Evolutionary conservation across 2,797 vertebrate species (phyloP), one percentile per base, ranked within the genome.

Genomic region (Parauchenoglanis ngamensis): DNA sequence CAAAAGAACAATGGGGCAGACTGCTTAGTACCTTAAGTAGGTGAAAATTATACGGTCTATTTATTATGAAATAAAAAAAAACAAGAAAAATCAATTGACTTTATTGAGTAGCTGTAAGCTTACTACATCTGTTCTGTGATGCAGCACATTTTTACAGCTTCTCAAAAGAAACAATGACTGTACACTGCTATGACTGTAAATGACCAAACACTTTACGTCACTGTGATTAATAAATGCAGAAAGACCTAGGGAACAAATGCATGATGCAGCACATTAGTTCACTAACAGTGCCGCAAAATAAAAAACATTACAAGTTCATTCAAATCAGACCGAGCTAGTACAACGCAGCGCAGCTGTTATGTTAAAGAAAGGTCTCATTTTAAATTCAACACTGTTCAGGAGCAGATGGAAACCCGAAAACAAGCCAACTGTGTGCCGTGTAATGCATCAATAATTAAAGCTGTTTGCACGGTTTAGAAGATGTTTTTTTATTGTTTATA

Each of bases 41-140:
- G 12, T 1, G 2, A 40, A 83, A n/a, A 70, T 46, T 68, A 57
- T 35, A 6, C 1, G 4, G 49, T 52, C 46, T 83, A 86, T 86
- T 83, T 78, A 88, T 78, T 83, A 83, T 44, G 70, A 19, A 61
- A 83, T 88, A 83, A 75, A 81, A 85, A 1, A 21, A 82, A 59
- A 83, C 57, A 77, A 28, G 68, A 31, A 65, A 77, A 77, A 86
- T 83, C 84, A 77, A 78, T 78, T 23, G 56, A 83, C 28, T 73
- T 88, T 44, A 82, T 56, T 67, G 70, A 85, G 46, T 65, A 82
- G 75, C 77, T 63, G 44, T 46, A 82, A 23, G 21, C 12, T 3
- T 76, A 28, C 44, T 59, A 46, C 78, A 59, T 75, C 31, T 78
- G n/a, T 52, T 19, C 35, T 40, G 44, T 75, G 35, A 83, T 52